Evolutionary conservation across 2,113 vertebrate genomes (phyloP).

Genomic region (Dasypus novemcinctus): DNA sequence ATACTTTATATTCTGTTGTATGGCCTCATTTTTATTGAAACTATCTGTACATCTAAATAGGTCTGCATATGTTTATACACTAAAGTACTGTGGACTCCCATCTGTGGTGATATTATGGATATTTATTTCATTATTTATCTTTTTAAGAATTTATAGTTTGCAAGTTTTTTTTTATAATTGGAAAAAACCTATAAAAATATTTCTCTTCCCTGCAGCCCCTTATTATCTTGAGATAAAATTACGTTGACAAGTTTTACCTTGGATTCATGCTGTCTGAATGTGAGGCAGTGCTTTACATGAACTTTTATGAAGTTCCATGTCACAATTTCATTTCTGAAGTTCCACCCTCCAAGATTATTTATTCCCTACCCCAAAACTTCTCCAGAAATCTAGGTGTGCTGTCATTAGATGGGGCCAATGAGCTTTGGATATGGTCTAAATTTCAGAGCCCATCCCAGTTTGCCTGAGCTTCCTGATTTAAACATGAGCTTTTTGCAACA

Average conservation of each 20-base stretch:
- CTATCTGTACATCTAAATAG: not conserved
- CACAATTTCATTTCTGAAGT: not conserved
- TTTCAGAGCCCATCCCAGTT: not conserved
- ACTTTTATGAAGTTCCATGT: not conserved
- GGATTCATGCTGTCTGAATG: not conserved
- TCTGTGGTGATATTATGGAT: not conserved
- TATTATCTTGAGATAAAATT: conserved; percentile 25
- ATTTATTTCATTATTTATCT: conserved; percentile 13
- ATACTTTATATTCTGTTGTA: not conserved
- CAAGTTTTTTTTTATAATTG: conserved; percentile 10
- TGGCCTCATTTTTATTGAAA: conserved; percentile 15
- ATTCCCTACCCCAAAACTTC: not conserved
- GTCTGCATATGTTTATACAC: not conserved
- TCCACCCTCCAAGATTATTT: not conserved
- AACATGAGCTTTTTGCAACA: not conserved
- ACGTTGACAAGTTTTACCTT: not conserved
- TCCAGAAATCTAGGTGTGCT: not conserved
- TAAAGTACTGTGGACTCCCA: not conserved
- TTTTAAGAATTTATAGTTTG: conserved; percentile 1
- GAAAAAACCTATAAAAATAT: not conserved
- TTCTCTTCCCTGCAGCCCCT: not conserved
- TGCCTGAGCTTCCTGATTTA: not conserved
- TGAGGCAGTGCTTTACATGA: not conserved
- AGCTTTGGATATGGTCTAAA: not conserved
- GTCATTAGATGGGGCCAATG: not conserved